Conservation (phyloP, 2,797 vertebrate genomes). For the Sebastes steindachneri region DNA sequence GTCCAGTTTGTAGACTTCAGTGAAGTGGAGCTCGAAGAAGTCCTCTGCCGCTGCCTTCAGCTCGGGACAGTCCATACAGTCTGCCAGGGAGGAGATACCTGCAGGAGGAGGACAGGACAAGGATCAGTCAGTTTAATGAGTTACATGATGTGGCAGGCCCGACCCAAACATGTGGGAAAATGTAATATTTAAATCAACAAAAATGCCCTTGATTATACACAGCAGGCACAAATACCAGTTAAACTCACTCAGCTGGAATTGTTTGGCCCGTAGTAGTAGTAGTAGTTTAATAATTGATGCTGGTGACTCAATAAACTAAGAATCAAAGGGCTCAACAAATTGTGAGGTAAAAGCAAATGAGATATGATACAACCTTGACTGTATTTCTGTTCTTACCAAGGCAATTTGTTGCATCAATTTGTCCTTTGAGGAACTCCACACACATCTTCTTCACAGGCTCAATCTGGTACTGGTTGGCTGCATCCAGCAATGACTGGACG, state of each 20-base stretch:
- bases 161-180: background rate
- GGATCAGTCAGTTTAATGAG: background rate
- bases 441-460: slow-evolving; percentile 99
- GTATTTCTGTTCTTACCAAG: slow-evolving; percentile 85
- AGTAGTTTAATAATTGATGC: background rate
- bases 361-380: background rate
- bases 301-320: background rate
- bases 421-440: slow-evolving; percentile 96
- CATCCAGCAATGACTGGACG: slow-evolving; percentile 95
- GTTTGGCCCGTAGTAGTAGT: background rate
- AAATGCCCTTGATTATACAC: background rate
- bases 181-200: background rate
- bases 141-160: background rate
- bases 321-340: background rate
- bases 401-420: slow-evolving; percentile 97
- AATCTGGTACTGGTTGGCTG: slow-evolving; percentile 98
- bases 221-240: background rate
- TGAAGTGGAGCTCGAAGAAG: slow-evolving; percentile 97
- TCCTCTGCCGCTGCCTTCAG: slow-evolving; percentile 93
- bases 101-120: background rate
- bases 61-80: slow-evolving; percentile 95
- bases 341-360: background rate
- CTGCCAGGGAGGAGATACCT: slow-evolving; percentile 96
- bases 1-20: slow-evolving; percentile 97
- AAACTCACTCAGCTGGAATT: background rate